phyloP scores from a whole-genome alignment of 2,113 vertebrate species.

The Callipepla californica region DNA sequence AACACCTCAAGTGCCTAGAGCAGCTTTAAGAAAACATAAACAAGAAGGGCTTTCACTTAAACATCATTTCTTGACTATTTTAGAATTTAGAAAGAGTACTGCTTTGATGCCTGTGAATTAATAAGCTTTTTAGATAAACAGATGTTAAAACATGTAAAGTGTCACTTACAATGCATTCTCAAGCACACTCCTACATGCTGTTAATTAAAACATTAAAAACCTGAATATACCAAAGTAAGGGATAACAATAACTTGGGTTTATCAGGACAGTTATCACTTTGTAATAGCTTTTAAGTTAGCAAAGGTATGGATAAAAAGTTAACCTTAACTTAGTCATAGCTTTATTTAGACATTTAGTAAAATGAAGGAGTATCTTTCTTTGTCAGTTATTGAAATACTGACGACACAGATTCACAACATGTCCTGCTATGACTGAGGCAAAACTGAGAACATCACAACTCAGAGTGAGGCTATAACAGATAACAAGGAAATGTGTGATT shows the following conservation, averaged over 20 bases:
- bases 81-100: neutral
- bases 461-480: neutral
- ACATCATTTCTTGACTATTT: neutral
- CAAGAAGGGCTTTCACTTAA: neutral
- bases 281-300: neutral
- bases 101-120: neutral
- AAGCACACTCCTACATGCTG: neutral
- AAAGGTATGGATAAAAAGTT: neutral
- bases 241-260: neutral
- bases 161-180: neutral
- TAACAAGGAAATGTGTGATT: neutral
- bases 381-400: neutral
- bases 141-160: neutral
- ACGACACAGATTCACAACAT: neutral
- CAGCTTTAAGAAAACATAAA: neutral
- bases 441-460: neutral
- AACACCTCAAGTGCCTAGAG: neutral
- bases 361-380: neutral
- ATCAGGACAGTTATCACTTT: neutral
- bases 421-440: neutral
- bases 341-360: neutral
- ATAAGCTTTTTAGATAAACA: conserved; percentile 19
- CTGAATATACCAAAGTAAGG: neutral
- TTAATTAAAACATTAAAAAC: conserved; percentile 9
- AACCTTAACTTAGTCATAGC: neutral